A percentile compares a stretch with the other conserved stretches of the same genome.
phyloP scores from a whole-genome alignment of 2,888 invertebrate species.

The Leucophenga maculata region DNA sequence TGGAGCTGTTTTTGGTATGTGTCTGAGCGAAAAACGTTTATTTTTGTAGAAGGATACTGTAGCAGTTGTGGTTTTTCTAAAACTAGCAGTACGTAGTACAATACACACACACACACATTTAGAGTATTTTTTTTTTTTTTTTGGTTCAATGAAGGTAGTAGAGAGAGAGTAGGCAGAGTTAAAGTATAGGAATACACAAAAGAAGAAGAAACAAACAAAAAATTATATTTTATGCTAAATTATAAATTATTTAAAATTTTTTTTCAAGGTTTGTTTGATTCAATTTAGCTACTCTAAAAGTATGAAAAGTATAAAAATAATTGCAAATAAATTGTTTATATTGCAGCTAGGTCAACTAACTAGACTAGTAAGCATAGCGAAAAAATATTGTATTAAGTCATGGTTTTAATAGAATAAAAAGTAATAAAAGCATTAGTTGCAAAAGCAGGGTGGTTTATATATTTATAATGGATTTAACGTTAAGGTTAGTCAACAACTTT shows the following conservation, averaged over 20 bases:
- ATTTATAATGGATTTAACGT: too few species aligned
- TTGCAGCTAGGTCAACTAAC: too few species aligned
- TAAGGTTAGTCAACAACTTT: constrained; percentile 12
- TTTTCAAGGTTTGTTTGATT: too few species aligned
- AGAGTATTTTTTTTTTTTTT: constrained; percentile 4
- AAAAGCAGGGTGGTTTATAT: constrained; percentile 1
- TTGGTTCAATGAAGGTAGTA: constrained; percentile 2
- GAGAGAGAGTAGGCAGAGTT: background rate
- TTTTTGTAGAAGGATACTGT: constrained; percentile 68
- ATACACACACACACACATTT: background rate
- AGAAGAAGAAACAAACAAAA: background rate
- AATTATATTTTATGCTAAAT: background rate
- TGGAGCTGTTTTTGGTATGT: constrained; percentile 63
- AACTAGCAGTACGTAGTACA: constrained; percentile 50
- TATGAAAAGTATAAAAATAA: too few species aligned
- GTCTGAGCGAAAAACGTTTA: constrained; percentile 67
- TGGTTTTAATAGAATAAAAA: constrained; percentile 18
- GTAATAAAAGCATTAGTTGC: constrained; percentile 10
- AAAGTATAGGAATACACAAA: background rate
- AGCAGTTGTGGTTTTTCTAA: constrained; percentile 65
- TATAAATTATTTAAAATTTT: background rate
- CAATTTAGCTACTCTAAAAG: too few species aligned
- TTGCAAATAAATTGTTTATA: too few species aligned
- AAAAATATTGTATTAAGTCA: constrained; percentile 21
- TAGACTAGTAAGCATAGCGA: too few species aligned